Evolutionary conservation across 2,888 invertebrate genomes (phyloP).

Genomic region (Terebella lapidaria): DNA sequence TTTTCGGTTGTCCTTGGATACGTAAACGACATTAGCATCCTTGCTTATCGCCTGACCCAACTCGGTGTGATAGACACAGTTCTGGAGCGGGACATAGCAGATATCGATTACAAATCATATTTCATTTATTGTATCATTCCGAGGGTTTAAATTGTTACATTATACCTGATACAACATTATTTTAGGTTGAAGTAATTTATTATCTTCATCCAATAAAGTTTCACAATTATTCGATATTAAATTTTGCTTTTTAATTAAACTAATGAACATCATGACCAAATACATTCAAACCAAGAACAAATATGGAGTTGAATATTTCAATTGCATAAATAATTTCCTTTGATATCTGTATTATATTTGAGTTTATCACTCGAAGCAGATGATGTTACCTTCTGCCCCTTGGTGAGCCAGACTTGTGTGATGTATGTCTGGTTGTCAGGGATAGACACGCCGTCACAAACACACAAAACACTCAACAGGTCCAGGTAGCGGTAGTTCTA

Average conservation of each 20-base stretch:
- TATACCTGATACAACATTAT: no score
- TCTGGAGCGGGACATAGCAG: constrained; percentile 28
- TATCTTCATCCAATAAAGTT: no score
- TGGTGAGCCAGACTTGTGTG: constrained; percentile 34
- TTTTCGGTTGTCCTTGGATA: constrained; percentile 40
- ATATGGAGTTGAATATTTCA: no score
- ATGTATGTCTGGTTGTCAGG: constrained; percentile 51
- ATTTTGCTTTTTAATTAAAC: no score
- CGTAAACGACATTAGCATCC: constrained; percentile 41
- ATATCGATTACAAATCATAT: no score
- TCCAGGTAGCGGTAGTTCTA: constrained; percentile 47
- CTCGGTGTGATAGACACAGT: constrained; percentile 49
- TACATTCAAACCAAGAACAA: no score
- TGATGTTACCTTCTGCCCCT: constrained; percentile 12
- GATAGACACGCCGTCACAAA: constrained; percentile 50
- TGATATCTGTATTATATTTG: background rate
- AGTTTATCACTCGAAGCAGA: background rate
- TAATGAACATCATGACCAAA: no score
- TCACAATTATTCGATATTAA: no score
- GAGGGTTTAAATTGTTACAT: no score
- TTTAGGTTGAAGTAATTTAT: no score
- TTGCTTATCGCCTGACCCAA: constrained; percentile 46
- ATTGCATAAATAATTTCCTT: no score
- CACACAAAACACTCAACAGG: constrained; percentile 46
- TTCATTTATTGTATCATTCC: no score